These are phyloP conservation scores for Nomada lathburiana DNA, from an alignment of 2,888 invertebrate genomes.

Conservation along the genomic window DNA sequence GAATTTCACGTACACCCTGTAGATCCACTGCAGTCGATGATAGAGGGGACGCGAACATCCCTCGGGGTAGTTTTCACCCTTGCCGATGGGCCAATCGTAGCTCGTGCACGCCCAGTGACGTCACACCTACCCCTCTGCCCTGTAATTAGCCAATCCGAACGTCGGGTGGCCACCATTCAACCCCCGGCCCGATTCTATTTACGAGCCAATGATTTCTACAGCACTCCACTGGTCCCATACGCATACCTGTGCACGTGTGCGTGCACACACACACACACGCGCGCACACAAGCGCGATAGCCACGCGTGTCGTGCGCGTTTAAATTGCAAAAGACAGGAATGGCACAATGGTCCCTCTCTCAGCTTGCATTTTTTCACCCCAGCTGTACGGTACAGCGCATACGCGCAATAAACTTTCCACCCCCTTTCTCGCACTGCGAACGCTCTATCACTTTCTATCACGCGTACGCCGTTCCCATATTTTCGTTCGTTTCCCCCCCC, in stretches of 20 bases:
- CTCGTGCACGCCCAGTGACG: constrained; percentile 79
- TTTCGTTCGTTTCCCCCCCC: no score
- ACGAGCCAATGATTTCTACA: constrained; percentile 76
- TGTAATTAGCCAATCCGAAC: constrained; percentile 81
- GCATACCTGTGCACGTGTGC: background rate
- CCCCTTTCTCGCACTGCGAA: background rate
- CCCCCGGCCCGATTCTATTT: constrained; percentile 60
- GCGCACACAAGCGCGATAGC: no score
- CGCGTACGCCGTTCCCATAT: no score
- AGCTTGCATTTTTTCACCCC: background rate
- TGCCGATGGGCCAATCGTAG: constrained; percentile 74
- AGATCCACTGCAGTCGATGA: background rate
- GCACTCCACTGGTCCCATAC: constrained; percentile 14
- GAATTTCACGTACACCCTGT: constrained; percentile 48
- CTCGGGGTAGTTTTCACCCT: constrained; percentile 62
- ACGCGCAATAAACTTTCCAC: background rate
- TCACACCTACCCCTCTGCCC: constrained; percentile 67
- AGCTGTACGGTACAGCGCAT: constrained; percentile 3
- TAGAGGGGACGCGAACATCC: constrained; percentile 20
- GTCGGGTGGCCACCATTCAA: constrained; percentile 51
- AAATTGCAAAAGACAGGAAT: constrained; percentile 60
- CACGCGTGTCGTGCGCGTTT: constrained; percentile 23
- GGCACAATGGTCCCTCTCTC: constrained; percentile 47
- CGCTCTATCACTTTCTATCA: no score
- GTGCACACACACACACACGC: no score